Conservation (phyloP, 2,888 invertebrate genomes). For the Dione juno region DNA sequence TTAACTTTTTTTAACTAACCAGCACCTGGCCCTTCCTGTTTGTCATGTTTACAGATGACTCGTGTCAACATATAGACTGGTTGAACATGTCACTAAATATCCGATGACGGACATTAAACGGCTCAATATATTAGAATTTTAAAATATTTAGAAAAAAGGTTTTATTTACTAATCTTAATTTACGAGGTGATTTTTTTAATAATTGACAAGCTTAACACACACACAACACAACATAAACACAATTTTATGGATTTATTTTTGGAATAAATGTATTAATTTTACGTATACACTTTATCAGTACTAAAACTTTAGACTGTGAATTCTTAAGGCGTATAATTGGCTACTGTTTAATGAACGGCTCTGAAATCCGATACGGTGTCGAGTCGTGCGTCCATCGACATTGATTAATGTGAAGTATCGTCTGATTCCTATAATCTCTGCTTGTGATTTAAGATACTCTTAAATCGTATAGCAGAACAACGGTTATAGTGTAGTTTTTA, state of each 20-base stretch:
- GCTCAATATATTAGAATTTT: slow-evolving; percentile 15
- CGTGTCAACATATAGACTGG: slow-evolving; percentile 52
- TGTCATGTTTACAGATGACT: slow-evolving; percentile 55
- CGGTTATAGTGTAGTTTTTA: slow-evolving; percentile 10
- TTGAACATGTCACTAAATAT: slow-evolving; percentile 39
- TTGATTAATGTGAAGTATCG: slow-evolving; percentile 44
- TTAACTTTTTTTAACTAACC: slow-evolving; percentile 48
- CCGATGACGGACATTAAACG: slow-evolving; percentile 44
- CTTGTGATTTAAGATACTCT: slow-evolving; percentile 38
- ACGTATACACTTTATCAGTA: slow-evolving; percentile 7
- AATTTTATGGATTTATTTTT: no score
- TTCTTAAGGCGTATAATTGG: slow-evolving; percentile 44
- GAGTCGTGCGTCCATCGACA: slow-evolving; percentile 43
- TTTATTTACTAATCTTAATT: not conserved
- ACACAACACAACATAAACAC: no score
- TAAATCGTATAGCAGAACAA: slow-evolving; percentile 30
- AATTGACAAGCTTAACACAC: no score
- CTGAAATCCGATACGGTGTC: slow-evolving; percentile 43
- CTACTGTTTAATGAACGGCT: slow-evolving; percentile 45
- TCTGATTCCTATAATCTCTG: slow-evolving; percentile 41
- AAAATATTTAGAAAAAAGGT: not conserved
- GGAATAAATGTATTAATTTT: slow-evolving; percentile 5
- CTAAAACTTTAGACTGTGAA: slow-evolving; percentile 38
- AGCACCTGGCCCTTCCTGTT: slow-evolving; percentile 53
- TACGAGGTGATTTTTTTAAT: no score